Base-by-base conservation (phyloP, 2,888 invertebrate genomes). In the Andrena trimmerana region DNA sequence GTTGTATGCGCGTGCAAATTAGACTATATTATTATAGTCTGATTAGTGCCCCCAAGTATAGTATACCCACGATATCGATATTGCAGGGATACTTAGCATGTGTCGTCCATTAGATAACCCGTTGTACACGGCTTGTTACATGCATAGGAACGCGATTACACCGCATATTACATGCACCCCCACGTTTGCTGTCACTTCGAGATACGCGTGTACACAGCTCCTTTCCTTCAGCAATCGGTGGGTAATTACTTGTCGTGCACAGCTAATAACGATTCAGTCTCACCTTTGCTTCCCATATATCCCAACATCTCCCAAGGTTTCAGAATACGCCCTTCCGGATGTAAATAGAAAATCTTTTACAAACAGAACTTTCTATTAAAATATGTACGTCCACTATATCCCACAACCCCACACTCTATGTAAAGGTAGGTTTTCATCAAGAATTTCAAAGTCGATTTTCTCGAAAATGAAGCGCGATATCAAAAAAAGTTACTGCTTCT, bases 41-140 rank as follows among this genome's bases (percentile, higher is more conserved):
- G 42, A 16, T 42, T 42, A 16, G 42, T 42, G 42, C 16, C 42
- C 27, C 74, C 81, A 36, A 59, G 60, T 54, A 57, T 70, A 52
- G 67, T 54, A 36, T 52, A 68, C 29, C 59, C 31, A 31, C 59
- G 27, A 24, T 63, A 65, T 27, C 67, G 84, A 68, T 66, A 80
- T 42, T n/a, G 52, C 29, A 29, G 50, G 78, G 81, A 77, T 78
- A 79, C 81, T 81, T 79, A 81, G 86, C 88, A 84, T 78, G 79
- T 86, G 87, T 88, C 73, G 74, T 72, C 81, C 86, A 88, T 88
- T 86, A 86, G 88, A 86, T 81, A 81, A 84, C 84, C 88, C 86
- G 68, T 67, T 57, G 72, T 84, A 86, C 70, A 75, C 54, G 59
- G 70, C 71, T 54, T 20, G 77, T 63, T 82, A 84, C 86, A 86